Evolutionary conservation across 2,888 invertebrate genomes (phyloP).

Genomic region (Zaprionus obscuricornis): DNA sequence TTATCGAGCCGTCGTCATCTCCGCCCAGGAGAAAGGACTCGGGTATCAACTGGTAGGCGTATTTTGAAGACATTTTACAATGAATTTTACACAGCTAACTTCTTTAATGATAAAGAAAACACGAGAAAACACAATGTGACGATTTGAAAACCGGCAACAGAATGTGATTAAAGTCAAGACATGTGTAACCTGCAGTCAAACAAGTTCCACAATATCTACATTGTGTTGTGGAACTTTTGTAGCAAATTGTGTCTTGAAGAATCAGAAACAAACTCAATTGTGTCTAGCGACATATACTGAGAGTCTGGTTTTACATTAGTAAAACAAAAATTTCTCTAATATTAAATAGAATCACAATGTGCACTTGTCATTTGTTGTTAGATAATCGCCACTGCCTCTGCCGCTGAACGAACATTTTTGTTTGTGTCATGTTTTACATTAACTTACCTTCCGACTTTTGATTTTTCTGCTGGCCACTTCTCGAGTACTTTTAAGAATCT

Average conservation of each 20-base stretch:
- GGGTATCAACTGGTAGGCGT: conserved; percentile 64
- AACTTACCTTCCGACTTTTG: conserved; percentile 88
- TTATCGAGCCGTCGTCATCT: not conserved
- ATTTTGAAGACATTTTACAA: conserved; percentile 71
- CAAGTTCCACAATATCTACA: conserved; percentile 5
- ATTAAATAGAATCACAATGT: no score
- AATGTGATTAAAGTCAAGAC: conserved; percentile 5
- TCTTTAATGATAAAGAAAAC: not conserved
- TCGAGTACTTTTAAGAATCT: conserved; percentile 89
- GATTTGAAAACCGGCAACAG: not conserved
- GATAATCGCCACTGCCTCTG: conserved; percentile 49
- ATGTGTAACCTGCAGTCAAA: not conserved
- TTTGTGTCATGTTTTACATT: not conserved
- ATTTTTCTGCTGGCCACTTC: conserved; percentile 90
- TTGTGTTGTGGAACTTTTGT: conserved; percentile 10
- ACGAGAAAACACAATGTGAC: not conserved
- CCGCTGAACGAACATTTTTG: conserved; percentile 48
- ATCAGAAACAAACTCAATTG: no score
- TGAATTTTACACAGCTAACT: not conserved
- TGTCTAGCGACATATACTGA: no score
- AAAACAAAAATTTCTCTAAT: no score
- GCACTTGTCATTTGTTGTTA: conserved; percentile 34
- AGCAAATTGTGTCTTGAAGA: no score
- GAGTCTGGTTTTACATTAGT: no score
- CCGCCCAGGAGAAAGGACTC: conserved; percentile 45